Evolutionary conservation across 2,888 invertebrate genomes (phyloP), one percentile per base, ranked within the genome.

Genomic region (Chromoteleia sp.): DNA sequence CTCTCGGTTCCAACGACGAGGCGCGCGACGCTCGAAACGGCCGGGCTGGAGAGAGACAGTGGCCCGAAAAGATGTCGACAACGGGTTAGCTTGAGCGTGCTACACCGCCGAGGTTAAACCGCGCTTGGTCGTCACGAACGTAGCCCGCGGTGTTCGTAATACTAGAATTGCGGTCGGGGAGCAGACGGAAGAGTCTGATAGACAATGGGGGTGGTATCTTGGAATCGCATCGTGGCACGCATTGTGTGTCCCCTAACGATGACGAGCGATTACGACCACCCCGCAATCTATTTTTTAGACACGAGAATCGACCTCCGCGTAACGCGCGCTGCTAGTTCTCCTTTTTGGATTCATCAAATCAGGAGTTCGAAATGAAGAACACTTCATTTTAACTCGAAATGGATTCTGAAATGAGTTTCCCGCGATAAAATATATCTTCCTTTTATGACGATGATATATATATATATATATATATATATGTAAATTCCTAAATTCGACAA

Each of bases 161-260:
- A 41, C 74, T 65, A 74, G 71, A 83, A 74, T 45, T 86, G 88
- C 33, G 85, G 81, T 17, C 29, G 70, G 58, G 43, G 56, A 50
- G 39, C 43, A 81, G 79, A 58, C 81, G 41, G 77, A 76, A 78
- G 78, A 82, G 80, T 83, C 79, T 84, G 84, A 86, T 85, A 88
- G 90, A 90, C 89, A 90, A 90, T 90, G 86, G 87, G 87, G 87
- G 89, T 85, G 89, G 87, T 88, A 89, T 90, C 89, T 84, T 87
- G 86, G 87, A 90, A 89, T 89, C 89, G 88, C 89, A 86, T 88
- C 86, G 87, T 87, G 88, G 87, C 87, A 89, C 89, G 89, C 89
- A 89, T 89, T 90, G 89, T 89, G 86, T 86, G 87, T 83, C 78
- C 86, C 85, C 80, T 81, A 75, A 75, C 71, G 75, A 90, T 88